These are phyloP conservation scores for Leptatherina wallacei DNA, from an alignment of 2,797 vertebrate species.

Conservation along the genomic window DNA sequence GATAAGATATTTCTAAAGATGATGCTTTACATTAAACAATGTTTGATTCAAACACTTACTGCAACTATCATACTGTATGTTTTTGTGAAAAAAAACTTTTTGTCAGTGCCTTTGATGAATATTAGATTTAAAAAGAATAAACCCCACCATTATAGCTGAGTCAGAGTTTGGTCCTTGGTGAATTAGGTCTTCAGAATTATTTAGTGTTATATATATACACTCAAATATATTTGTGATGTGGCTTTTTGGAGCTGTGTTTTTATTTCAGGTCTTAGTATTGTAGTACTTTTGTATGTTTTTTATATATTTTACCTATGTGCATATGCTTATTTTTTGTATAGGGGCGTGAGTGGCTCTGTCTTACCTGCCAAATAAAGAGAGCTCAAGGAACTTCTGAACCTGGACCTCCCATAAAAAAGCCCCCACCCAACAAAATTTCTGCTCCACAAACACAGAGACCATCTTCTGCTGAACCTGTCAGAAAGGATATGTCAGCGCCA, in stretches of 20 bases:
- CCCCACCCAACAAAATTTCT: conserved; percentile 45
- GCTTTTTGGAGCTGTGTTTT: neutral
- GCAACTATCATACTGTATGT: neutral
- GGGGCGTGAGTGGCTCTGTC: conserved; percentile 94
- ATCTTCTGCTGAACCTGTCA: conserved; percentile 51
- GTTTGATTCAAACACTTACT: neutral
- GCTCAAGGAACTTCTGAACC: conserved; percentile 83
- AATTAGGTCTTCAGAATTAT: neutral
- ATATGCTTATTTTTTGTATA: conserved; percentile 41
- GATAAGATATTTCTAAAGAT: neutral
- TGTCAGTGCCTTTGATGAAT: neutral
- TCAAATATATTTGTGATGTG: neutral
- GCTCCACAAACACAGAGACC: conserved; percentile 52
- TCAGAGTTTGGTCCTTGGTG: neutral
- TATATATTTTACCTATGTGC: neutral
- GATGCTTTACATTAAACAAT: conserved; percentile 4
- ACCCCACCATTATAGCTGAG: neutral
- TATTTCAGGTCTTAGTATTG: neutral
- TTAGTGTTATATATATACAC: neutral
- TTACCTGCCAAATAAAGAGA: conserved; percentile 96
- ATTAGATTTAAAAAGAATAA: neutral
- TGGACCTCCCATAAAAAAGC: conserved; percentile 69
- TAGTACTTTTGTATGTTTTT: neutral
- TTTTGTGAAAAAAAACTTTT: neutral
- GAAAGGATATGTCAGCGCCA: conserved; percentile 58